A percentile compares a stretch with the other conserved stretches of the same genome.
Conservation (phyloP, 2,888 invertebrate genomes). For the Harpalus rufipes region DNA sequence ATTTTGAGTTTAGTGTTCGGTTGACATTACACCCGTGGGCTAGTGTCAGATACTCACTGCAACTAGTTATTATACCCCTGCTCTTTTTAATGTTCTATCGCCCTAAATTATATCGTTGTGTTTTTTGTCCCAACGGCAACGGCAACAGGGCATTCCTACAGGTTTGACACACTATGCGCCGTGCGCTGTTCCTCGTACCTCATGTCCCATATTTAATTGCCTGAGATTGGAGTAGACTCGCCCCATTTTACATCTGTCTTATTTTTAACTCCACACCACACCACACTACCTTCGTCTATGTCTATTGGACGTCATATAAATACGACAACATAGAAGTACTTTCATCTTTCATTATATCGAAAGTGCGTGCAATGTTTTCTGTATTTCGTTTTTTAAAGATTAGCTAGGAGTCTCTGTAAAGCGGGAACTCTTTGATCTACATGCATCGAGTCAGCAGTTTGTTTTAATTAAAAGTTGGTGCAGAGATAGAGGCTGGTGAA, state of each 20-base stretch:
- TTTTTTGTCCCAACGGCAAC: constrained; percentile 14
- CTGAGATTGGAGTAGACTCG: neutral
- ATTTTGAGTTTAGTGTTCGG: constrained; percentile 5
- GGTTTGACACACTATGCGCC: neutral
- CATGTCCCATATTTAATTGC: constrained; percentile 7
- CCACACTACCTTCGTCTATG: neutral
- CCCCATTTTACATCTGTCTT: neutral
- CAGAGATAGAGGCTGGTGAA: constrained; percentile 69
- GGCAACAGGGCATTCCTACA: constrained; percentile 54
- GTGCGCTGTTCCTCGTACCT: too few relatives aligned
- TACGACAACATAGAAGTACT: constrained; percentile 10
- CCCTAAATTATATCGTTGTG: constrained; percentile 57
- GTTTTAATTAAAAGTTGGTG: constrained; percentile 77
- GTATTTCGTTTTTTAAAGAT: constrained; percentile 75
- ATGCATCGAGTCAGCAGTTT: constrained; percentile 74
- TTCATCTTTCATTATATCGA: constrained; percentile 6
- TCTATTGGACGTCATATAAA: neutral
- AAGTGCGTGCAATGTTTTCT: constrained; percentile 8
- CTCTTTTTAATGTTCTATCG: constrained; percentile 7
- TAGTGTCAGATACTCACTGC: constrained; percentile 10
- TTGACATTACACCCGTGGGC: constrained; percentile 54
- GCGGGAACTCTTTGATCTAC: constrained; percentile 75
- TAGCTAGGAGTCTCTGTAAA: constrained; percentile 52
- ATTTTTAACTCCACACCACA: neutral
- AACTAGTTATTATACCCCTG: constrained; percentile 56